These are phyloP conservation scores for Vireo griseus DNA, from an alignment of 2,797 vertebrate genomes.

Conservation along the genomic window DNA sequence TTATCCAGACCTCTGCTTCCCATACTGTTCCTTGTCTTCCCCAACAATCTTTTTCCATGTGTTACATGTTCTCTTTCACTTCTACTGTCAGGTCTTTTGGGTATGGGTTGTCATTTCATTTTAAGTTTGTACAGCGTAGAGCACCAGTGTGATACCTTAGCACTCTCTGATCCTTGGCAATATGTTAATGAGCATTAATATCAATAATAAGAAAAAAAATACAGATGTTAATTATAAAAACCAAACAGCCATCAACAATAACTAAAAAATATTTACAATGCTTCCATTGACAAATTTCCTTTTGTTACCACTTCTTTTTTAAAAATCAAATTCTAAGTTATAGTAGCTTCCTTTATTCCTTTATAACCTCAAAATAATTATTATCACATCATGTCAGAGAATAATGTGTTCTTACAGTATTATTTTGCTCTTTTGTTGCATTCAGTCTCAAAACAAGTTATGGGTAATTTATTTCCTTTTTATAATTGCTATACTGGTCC, in stretches of 20 bases:
- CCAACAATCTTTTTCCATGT: neutral
- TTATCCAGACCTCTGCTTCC: neutral
- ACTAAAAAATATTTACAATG: neutral
- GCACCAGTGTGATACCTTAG: neutral
- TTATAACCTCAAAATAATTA: conserved; percentile 19
- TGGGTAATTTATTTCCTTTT: conserved; percentile 18
- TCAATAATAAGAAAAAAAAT: neutral
- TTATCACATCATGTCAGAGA: neutral
- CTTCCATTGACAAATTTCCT: conserved; percentile 4
- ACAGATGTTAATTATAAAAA: neutral
- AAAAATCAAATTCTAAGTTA: neutral
- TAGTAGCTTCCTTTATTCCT: conserved; percentile 4
- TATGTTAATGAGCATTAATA: neutral
- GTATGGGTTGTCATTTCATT: neutral
- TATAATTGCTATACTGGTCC: neutral
- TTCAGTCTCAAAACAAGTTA: conserved; percentile 42
- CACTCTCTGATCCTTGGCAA: neutral
- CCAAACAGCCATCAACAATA: neutral
- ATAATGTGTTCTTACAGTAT: neutral
- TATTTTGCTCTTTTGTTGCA: neutral
- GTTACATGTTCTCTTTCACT: neutral
- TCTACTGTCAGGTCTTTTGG: neutral
- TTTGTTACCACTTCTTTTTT: neutral
- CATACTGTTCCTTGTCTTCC: neutral
- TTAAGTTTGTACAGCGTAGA: rapidly evolving